Evolutionary conservation across 2,888 invertebrate species (phyloP).

Genomic region (Odiellus spinosus): DNA sequence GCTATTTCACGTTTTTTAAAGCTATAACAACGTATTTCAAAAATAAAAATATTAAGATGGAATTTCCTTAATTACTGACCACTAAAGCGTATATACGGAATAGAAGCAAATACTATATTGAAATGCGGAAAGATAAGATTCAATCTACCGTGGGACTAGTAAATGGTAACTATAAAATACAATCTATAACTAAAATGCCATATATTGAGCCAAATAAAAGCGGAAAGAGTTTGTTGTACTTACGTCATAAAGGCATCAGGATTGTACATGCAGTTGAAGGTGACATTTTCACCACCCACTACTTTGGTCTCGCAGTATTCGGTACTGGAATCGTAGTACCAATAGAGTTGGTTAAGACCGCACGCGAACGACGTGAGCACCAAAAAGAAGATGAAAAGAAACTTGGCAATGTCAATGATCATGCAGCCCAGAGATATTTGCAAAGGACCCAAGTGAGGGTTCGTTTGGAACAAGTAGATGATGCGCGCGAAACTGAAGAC

Average conservation of each 20-base stretch:
- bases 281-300: constrained; percentile 17
- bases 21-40: no score
- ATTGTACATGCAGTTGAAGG: constrained; percentile 23
- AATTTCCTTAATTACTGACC: no score
- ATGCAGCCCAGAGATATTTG: constrained; percentile 40
- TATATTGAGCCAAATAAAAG: no score
- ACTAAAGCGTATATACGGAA: no score
- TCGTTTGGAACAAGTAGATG: constrained; percentile 39
- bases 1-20: no score
- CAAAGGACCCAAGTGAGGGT: constrained; percentile 38
- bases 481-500: constrained; percentile 40
- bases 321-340: constrained; percentile 33
- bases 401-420: constrained; percentile 40
- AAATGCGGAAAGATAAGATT: no score
- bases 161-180: no score
- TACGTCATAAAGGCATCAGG: constrained; percentile 31
- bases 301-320: constrained; percentile 30
- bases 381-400: constrained; percentile 36
- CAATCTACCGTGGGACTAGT: no score
- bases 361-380: constrained; percentile 36
- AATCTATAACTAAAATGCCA: no score
- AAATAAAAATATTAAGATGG: no score
- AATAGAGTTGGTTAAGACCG: constrained; percentile 53
- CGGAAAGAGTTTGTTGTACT: constrained; percentile 12
- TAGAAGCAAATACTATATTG: no score